A percentile compares a stretch with the other conserved stretches of the same genome.
These are phyloP conservation scores for Sciurus carolinensis DNA, from an alignment of 2,797 vertebrate genomes.

Conservation along the genomic window DNA sequence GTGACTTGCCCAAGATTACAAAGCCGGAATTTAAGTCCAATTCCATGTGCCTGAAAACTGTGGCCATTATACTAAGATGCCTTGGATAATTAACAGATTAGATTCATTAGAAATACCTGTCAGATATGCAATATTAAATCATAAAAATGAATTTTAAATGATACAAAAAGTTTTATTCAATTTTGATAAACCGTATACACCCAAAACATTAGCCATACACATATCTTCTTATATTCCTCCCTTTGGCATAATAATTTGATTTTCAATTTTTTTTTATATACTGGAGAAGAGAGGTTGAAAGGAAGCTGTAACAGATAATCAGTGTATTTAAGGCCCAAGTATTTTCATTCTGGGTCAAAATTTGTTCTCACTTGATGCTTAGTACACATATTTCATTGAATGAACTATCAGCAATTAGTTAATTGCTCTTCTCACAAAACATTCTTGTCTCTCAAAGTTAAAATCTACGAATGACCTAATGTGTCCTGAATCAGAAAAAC, in stretches of 20 bases:
- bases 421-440: conserved; percentile 57
- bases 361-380: conserved; percentile 50
- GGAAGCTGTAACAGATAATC: conserved; percentile 46
- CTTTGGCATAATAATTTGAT: conserved; percentile 63
- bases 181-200: conserved; percentile 64
- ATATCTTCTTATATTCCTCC: conserved; percentile 23
- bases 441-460: conserved; percentile 61
- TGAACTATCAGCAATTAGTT: conserved; percentile 42
- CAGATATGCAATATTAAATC: conserved; percentile 37
- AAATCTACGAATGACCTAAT: conserved; percentile 62
- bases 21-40: not conserved
- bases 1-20: not conserved
- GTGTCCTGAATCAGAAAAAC: conserved; percentile 59
- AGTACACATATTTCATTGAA: conserved; percentile 52
- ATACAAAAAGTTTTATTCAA: conserved; percentile 65
- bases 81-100: conserved; percentile 51
- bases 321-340: conserved; percentile 19
- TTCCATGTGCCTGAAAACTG: not conserved
- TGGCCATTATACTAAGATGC: conserved; percentile 9
- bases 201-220: conserved; percentile 61
- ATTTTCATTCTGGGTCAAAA: conserved; percentile 45
- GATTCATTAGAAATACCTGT: conserved; percentile 53
- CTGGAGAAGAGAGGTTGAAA: conserved; percentile 65
- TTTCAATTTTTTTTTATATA: conserved; percentile 56
- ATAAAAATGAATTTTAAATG: conserved; percentile 73